A percentile compares a stretch with the other conserved stretches of the same genome.
phyloP scores from a whole-genome alignment of 2,113 vertebrate species.

The Bubo bubo region DNA sequence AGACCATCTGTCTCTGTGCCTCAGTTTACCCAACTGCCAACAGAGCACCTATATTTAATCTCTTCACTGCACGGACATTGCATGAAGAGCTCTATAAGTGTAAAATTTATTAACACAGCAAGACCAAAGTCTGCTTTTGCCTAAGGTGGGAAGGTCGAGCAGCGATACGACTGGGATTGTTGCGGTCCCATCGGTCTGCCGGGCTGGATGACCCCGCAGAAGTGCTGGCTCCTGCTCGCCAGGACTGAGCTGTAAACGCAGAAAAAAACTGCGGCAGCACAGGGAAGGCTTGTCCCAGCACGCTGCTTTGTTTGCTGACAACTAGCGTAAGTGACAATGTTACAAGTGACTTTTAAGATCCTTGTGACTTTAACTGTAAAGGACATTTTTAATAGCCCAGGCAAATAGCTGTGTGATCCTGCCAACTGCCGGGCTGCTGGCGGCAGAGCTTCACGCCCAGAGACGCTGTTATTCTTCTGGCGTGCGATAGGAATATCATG shows the following conservation, averaged over 20 bases:
- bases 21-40: not conserved
- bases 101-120: not conserved
- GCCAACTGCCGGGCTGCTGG: not conserved
- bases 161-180: fast-evolving
- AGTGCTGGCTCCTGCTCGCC: fast-evolving
- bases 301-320: not conserved
- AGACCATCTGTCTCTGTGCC: not conserved
- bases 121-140: not conserved
- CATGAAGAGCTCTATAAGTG: fast-evolving
- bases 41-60: not conserved
- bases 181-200: not conserved
- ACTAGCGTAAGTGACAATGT: not conserved
- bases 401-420: not conserved
- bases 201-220: not conserved
- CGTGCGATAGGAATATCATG: not conserved
- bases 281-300: not conserved
- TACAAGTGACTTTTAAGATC: not conserved
- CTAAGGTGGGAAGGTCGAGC: not conserved
- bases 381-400: slow-evolving; percentile 1
- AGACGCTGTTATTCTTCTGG: not conserved
- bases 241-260: not conserved
- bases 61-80: not conserved
- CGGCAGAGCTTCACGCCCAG: not conserved
- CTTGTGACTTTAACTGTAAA: slow-evolving; percentile 6
- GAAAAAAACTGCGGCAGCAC: fast-evolving